These are phyloP conservation scores for Neopipo cinnamomea DNA, from an alignment of 2,113 vertebrate species.

Conservation along the genomic window DNA sequence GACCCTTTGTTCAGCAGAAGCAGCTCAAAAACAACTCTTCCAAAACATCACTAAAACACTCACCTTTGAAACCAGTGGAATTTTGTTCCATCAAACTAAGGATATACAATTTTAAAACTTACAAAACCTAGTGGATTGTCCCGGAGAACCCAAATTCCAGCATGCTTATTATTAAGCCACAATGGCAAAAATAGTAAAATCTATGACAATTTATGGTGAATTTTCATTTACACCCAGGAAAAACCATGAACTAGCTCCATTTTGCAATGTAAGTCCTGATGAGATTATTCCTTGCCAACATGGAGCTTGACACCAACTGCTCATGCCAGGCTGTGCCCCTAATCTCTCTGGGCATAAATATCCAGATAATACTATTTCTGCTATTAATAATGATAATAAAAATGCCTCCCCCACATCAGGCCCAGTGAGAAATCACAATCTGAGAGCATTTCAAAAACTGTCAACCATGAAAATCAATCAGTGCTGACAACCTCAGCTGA, in stretches of 20 bases:
- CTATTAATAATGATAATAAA: conserved; percentile 36
- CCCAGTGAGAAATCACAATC: conserved; percentile 44
- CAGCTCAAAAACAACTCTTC: background rate
- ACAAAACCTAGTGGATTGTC: background rate
- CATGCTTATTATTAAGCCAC: background rate
- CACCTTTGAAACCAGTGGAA: background rate
- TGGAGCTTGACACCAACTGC: background rate
- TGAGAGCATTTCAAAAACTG: conserved; percentile 53
- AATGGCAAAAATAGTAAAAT: background rate
- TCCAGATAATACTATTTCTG: background rate
- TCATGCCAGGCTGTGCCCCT: background rate
- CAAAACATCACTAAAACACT: background rate
- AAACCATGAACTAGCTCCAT: background rate
- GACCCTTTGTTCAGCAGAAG: background rate
- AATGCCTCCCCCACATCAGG: background rate
- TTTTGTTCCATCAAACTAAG: background rate
- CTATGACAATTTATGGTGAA: background rate
- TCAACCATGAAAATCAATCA: conserved; percentile 60
- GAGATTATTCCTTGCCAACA: background rate
- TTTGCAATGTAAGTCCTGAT: background rate
- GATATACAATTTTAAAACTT: background rate
- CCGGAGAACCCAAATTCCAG: background rate
- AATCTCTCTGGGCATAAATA: conserved; percentile 5
- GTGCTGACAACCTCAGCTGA: conserved; percentile 25
- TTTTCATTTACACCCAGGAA: background rate